Percentiles rank a stretch among this genome's conserved stretches.
phyloP scores from a whole-genome alignment of 2,888 invertebrate species.

The Zhuqinia jingwanae region DNA sequence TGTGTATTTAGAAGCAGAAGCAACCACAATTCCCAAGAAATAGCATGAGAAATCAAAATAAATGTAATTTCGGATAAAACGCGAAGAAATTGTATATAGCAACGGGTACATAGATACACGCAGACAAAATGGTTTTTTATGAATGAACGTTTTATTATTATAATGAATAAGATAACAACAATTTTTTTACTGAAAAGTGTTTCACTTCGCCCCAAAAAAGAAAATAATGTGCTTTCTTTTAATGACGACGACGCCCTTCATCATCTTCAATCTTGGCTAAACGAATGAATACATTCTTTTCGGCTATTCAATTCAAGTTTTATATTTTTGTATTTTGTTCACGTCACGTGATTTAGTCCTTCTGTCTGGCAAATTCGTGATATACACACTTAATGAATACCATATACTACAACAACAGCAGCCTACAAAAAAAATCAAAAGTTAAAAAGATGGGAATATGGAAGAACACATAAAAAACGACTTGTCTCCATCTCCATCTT shows the following conservation, averaged over 20 bases:
- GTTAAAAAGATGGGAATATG: background rate
- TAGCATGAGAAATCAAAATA: no score
- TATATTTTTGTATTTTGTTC: constrained; percentile 50
- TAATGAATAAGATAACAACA: no score
- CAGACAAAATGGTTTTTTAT: background rate
- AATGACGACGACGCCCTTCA: background rate
- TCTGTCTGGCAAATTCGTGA: constrained; percentile 27
- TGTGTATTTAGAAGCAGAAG: background rate
- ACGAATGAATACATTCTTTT: background rate
- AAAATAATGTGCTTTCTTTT: background rate
- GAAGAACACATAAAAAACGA: no score
- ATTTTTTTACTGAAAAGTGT: constrained; percentile 3
- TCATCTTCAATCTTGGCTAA: background rate
- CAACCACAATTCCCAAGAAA: background rate
- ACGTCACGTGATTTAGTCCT: constrained; percentile 25
- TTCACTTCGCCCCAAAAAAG: constrained; percentile 31
- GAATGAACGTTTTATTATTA: background rate
- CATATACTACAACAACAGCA: background rate
- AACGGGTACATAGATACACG: background rate
- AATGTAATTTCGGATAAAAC: background rate
- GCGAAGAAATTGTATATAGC: background rate
- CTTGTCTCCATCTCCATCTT: no score
- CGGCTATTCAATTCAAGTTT: background rate
- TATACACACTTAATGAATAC: constrained; percentile 56
- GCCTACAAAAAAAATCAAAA: background rate